Evolutionary conservation across 2,113 vertebrate species (phyloP).

Genomic region (Caloenas nicobarica): DNA sequence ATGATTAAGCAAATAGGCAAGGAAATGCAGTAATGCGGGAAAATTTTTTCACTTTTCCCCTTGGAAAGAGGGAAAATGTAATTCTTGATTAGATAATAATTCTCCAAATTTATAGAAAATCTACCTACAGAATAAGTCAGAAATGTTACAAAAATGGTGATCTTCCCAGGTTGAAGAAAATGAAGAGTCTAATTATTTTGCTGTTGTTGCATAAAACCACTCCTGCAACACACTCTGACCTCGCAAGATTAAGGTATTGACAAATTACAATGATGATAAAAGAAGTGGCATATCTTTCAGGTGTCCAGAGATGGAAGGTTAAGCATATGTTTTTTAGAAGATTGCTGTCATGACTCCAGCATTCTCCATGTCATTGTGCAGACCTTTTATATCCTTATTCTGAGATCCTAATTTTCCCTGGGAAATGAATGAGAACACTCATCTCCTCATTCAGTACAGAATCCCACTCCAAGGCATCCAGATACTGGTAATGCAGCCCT

Average conservation of each 20-base stretch:
- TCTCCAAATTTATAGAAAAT: neutral
- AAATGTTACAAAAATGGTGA: neutral
- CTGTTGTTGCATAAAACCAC: neutral
- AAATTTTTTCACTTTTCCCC: neutral
- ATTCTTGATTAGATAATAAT: neutral
- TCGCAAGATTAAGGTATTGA: neutral
- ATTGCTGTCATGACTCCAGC: neutral
- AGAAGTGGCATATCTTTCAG: neutral
- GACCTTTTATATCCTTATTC: neutral
- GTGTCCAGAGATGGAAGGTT: neutral
- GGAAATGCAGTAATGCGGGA: neutral
- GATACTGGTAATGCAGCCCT: neutral
- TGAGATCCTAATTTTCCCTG: neutral
- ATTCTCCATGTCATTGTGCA: neutral
- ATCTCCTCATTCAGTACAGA: neutral
- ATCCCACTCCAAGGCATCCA: neutral
- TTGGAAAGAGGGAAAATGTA: neutral
- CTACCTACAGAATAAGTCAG: neutral
- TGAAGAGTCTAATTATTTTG: fast-evolving
- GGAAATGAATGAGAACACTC: neutral
- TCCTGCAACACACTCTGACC: neutral
- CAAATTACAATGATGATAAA: neutral
- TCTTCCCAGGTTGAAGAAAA: neutral
- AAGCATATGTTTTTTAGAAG: neutral
- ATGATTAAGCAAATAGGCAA: neutral